phyloP scores from a whole-genome alignment of 2,797 vertebrate genomes.

The Arctocebus calabarensis region DNA sequence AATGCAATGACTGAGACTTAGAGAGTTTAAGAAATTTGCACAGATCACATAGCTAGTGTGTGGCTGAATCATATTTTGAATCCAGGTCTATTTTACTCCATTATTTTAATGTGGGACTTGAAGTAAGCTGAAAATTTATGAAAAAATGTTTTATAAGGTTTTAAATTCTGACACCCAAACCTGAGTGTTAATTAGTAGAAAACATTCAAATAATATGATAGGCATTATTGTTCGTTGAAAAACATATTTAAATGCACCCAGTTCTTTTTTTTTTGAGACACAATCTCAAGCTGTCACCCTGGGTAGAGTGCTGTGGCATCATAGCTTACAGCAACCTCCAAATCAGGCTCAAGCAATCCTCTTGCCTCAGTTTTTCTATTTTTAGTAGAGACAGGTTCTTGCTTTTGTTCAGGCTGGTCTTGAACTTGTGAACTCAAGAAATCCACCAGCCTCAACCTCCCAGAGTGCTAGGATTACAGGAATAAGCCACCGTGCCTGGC shows the following conservation, averaged over 20 bases:
- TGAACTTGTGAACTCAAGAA: no score
- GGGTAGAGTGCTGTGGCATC: no score
- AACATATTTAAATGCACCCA: slow-evolving; percentile 35
- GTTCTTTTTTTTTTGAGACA: background rate
- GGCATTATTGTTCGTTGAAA: slow-evolving; percentile 49
- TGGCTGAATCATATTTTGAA: slow-evolving; percentile 59
- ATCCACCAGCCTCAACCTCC: no score
- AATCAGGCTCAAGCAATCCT: no score
- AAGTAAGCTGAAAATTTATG: slow-evolving; percentile 39
- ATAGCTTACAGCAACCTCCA: no score
- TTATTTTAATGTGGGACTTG: slow-evolving; percentile 48
- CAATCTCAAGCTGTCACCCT: background rate
- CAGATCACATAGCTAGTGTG: slow-evolving; percentile 14
- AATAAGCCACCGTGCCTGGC: no score
- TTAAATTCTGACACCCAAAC: slow-evolving; percentile 55
- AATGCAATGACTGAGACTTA: slow-evolving; percentile 34
- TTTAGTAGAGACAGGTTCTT: no score
- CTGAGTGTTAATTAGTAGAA: slow-evolving; percentile 55
- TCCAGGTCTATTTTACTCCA: slow-evolving; percentile 16
- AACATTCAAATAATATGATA: slow-evolving; percentile 20
- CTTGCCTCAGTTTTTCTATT: no score
- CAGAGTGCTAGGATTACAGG: no score
- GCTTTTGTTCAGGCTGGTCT: no score
- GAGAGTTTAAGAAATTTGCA: slow-evolving; percentile 52
- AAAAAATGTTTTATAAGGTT: slow-evolving; percentile 16